Conservation (phyloP, 2,888 invertebrate genomes). For the Caprella mutica region DNA sequence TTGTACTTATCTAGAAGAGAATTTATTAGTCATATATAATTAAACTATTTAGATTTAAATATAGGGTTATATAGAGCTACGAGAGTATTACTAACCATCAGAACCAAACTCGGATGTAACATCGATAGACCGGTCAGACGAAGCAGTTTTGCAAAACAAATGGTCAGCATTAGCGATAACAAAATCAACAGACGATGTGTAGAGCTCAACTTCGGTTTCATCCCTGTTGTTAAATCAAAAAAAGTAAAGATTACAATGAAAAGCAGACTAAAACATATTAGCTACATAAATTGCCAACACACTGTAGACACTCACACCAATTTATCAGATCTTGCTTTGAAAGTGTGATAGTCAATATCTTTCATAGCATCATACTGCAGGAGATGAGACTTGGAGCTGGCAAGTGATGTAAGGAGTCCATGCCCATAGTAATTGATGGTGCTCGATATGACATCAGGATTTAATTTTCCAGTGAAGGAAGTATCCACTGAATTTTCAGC, state of each 20-base stretch:
- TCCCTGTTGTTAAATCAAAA: background rate
- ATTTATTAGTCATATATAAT: no score
- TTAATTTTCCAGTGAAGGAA: no score
- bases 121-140: background rate
- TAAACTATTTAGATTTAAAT: background rate
- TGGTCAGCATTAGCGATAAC: background rate
- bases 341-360: background rate
- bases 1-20: constrained; percentile 9
- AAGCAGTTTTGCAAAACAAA: background rate
- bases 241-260: background rate
- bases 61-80: background rate
- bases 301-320: background rate
- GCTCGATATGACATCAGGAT: background rate
- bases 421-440: constrained; percentile 6
- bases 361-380: background rate
- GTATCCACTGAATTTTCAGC: no score
- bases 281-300: background rate
- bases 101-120: background rate
- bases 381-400: background rate
- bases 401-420: constrained; percentile 2
- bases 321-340: constrained; percentile 6
- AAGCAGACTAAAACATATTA: no score
- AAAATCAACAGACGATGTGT: constrained; percentile 3
- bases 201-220: background rate
- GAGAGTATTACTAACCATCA: background rate